Base-by-base conservation (phyloP, 1,140 invertebrate species). In the Bursaphelenchus mucronatus region DNA sequence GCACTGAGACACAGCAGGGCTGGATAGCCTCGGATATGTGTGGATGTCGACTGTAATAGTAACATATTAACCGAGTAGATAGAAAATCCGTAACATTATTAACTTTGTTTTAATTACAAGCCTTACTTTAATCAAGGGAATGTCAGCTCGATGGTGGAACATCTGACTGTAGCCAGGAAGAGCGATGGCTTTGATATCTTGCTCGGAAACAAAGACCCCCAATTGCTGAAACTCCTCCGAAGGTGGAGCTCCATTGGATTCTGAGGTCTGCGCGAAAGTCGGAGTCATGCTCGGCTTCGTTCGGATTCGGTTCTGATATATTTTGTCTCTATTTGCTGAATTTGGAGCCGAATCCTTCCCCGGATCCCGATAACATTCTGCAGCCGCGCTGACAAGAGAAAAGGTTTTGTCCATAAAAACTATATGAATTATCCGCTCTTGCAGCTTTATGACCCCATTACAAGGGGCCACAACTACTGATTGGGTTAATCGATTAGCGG, bases 11-110 rank as follows among this genome's bases (percentile, higher is more conserved):
- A 64, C 54, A 81, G 61, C 6, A 80, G 51, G 21, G 56, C 73
- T 0, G 78, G 78, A 61, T 81, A 73, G 13, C 79, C 79, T 30
- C 78, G 68, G 52, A 80, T 73, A 68, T 80, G 78, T 8, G 68
- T 77, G 10, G 66, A 39, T 11, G 54, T 49, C 13, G 76, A 76
- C 73, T 70, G 30, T 30, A 30, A 30, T 5, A 30, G 30, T 30
- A 7, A 64, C 11, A 57, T 11, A 9, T 3, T 3, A 50, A 46
- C 17, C 11, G 21, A 43, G 10, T 7, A 11, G 41, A 44, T 66
- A 63, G 59, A 59, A 55, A 61, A 19, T 30, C 30, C 2, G 30
- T 50, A 30, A 17, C 49, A 17, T 17, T 30, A 30, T 5, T 15
- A 50, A 50, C 15, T 15, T 30, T 30, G 5, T 30, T 30, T 5